Percentiles rank a stretch among this genome's conserved stretches.
These are phyloP conservation scores for Microtus oregoni DNA, from an alignment of 2,113 vertebrate species.

Conservation along the genomic window DNA sequence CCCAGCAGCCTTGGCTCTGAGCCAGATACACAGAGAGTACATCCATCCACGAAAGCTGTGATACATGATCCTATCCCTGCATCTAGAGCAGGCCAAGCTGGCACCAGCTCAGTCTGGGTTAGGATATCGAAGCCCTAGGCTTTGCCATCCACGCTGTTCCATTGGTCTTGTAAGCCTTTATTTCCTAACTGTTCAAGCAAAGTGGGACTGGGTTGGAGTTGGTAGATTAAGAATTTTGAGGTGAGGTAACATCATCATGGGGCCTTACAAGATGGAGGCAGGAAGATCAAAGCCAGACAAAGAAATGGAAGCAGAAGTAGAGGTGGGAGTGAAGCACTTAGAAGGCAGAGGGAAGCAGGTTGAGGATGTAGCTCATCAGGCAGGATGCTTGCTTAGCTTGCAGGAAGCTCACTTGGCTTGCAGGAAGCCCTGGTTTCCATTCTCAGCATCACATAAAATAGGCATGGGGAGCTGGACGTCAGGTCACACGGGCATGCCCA, in stretches of 20 bases:
- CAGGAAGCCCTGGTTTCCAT: neutral
- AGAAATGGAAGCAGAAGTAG: neutral
- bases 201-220: neutral
- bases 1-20: slow-evolving; percentile 48
- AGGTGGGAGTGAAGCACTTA: neutral
- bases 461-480: neutral
- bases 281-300: neutral
- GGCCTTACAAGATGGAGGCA: neutral
- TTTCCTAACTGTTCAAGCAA: neutral
- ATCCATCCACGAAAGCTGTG: neutral
- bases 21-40: slow-evolving; percentile 23
- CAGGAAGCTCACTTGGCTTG: no score
- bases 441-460: neutral
- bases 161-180: neutral
- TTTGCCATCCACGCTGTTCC: neutral
- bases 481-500: neutral
- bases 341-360: neutral
- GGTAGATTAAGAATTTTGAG: neutral
- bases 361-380: neutral
- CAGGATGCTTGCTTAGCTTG: no score
- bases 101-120: neutral
- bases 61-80: slow-evolving; percentile 13
- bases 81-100: neutral
- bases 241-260: neutral
- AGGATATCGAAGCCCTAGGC: neutral